phyloP scores from a whole-genome alignment of 2,113 vertebrate genomes.

The Propithecus coquereli region DNA sequence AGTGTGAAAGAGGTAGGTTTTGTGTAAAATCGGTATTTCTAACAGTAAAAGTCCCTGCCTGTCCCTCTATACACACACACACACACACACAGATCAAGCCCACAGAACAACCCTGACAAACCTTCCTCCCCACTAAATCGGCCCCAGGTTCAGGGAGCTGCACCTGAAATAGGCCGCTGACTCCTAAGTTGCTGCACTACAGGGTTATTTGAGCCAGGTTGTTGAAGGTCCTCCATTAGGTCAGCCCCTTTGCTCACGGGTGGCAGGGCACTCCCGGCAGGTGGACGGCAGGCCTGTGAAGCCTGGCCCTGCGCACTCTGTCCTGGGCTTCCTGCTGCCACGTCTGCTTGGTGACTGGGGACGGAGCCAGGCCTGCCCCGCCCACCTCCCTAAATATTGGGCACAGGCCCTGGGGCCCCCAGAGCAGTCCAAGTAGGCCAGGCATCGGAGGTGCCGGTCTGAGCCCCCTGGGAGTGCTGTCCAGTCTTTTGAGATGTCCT shows the following conservation, averaged over 20 bases:
- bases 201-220: background rate
- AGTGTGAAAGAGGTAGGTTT: background rate
- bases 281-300: background rate
- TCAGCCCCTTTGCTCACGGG: background rate
- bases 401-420: background rate
- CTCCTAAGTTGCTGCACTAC: background rate
- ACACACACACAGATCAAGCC: background rate
- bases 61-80: background rate
- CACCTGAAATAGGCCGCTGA: fast-evolving
- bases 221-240: background rate
- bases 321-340: background rate
- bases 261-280: background rate
- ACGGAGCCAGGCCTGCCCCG: background rate
- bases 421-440: background rate
- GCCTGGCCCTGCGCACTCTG: background rate
- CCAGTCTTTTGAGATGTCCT: background rate
- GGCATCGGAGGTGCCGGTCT: background rate
- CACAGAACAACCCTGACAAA: no score
- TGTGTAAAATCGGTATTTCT: background rate
- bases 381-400: background rate
- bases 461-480: background rate
- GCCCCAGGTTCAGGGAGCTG: background rate
- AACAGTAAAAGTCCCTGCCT: background rate
- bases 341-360: background rate
- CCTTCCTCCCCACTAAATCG: fast-evolving